A percentile compares a stretch with the other conserved stretches of the same genome.
Evolutionary conservation across 2,797 vertebrate genomes (phyloP).

Genomic region (Huso huso): DNA sequence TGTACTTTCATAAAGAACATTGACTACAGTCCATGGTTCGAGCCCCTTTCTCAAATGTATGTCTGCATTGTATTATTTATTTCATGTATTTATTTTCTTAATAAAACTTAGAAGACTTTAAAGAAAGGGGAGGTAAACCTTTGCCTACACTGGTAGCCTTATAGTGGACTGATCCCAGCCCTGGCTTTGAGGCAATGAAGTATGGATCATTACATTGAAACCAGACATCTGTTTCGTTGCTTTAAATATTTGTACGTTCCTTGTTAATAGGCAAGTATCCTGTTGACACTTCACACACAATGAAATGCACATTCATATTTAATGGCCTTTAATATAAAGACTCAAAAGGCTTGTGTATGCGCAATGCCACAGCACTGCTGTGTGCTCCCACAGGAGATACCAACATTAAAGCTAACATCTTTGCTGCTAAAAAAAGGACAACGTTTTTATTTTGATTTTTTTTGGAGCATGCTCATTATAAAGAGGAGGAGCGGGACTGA

Average conservation of each 20-base stretch:
- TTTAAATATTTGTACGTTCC: constrained; percentile 42
- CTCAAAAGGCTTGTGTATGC: constrained; percentile 45
- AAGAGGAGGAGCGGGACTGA: constrained; percentile 6
- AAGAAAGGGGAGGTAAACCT: no score
- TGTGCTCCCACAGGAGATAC: constrained; percentile 69
- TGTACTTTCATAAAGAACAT: no score
- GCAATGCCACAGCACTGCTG: constrained; percentile 36
- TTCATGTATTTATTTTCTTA: no score
- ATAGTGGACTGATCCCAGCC: constrained; percentile 15
- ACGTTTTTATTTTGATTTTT: constrained; percentile 18
- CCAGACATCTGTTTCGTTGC: constrained; percentile 19
- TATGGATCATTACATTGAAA: constrained; percentile 17
- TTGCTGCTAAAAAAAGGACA: constrained; percentile 50
- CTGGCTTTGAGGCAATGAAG: constrained; percentile 10
- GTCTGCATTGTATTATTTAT: no score
- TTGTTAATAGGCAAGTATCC: constrained; percentile 72
- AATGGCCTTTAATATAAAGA: constrained; percentile 58
- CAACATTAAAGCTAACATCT: constrained; percentile 59
- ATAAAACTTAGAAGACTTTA: no score
- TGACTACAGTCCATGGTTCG: no score
- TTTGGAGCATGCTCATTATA: constrained; percentile 28
- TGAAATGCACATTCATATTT: constrained; percentile 63
- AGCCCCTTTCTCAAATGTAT: no score
- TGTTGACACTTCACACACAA: constrained; percentile 64
- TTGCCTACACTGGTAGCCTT: background rate